These are phyloP conservation scores for Urocyon cinereoargenteus DNA, from an alignment of 2,797 vertebrate species.

Conservation along the genomic window DNA sequence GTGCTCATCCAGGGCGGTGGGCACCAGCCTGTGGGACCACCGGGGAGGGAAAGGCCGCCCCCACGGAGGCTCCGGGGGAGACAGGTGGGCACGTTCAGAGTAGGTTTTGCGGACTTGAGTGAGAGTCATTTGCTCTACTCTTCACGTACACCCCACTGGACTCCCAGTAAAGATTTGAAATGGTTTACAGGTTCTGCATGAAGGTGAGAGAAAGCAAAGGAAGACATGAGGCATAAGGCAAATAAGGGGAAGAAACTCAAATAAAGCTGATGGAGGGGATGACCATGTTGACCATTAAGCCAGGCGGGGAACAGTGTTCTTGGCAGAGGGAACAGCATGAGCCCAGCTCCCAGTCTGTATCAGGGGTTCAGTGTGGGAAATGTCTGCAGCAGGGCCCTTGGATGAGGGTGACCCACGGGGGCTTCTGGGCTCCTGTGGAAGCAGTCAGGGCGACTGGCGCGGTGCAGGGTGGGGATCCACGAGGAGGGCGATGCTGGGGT, in stretches of 20 bases:
- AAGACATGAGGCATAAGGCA: not conserved
- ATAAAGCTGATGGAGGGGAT: not conserved
- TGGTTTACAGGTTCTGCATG: not conserved
- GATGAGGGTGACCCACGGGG: not conserved
- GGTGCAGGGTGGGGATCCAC: not conserved
- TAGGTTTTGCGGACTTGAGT: not conserved
- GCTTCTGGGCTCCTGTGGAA: not conserved
- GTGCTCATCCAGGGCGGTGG: not conserved
- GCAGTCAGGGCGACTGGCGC: not conserved
- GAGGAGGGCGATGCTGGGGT: not conserved
- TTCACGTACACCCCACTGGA: not conserved
- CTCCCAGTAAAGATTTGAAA: conserved; percentile 29
- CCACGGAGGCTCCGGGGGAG: not conserved
- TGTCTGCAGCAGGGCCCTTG: not conserved
- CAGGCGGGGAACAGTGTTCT: not conserved
- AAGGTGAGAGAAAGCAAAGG: conserved; percentile 33
- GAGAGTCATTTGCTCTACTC: not conserved
- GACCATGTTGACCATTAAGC: not conserved
- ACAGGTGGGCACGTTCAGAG: not conserved
- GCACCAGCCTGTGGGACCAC: not conserved
- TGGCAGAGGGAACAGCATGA: not conserved
- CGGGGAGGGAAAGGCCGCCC: not conserved
- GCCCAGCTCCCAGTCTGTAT: not conserved
- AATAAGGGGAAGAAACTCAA: not conserved
- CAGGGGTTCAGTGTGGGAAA: not conserved